A percentile compares a stretch with the other conserved stretches of the same genome.
phyloP scores from a whole-genome alignment of 1,140 invertebrate genomes.

The Meloidogyne hapla region DNA sequence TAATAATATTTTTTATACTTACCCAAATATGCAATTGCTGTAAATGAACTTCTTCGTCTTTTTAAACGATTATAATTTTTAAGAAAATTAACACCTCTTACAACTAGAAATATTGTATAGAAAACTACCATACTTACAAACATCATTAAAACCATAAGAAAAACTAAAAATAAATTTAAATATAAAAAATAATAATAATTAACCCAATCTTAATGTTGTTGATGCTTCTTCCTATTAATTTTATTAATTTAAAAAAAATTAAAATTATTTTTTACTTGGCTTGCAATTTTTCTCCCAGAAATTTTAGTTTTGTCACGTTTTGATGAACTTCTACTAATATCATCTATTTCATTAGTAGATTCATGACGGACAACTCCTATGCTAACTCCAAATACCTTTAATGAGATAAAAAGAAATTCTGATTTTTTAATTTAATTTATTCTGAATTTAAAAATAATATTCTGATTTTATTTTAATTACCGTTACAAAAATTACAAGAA shows the following conservation, averaged over 20 bases:
- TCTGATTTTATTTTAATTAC: constrained; percentile 21
- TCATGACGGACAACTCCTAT: constrained; percentile 30
- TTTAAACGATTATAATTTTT: constrained; percentile 24
- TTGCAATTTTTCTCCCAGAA: not conserved
- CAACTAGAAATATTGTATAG: constrained; percentile 48
- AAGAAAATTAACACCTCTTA: constrained; percentile 36
- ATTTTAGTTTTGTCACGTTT: constrained; percentile 14
- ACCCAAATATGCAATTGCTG: constrained; percentile 41
- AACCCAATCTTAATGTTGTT: constrained; percentile 33
- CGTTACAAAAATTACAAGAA: constrained; percentile 38
- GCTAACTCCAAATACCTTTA: constrained; percentile 37
- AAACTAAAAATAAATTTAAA: constrained; percentile 16
- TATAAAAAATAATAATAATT: not conserved
- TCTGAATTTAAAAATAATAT: no score
- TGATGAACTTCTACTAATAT: not conserved
- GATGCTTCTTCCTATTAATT: constrained; percentile 39
- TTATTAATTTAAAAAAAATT: not conserved
- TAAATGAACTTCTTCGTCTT: constrained; percentile 43
- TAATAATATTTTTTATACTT: not conserved
- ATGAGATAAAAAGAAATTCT: not conserved
- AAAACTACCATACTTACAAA: constrained; percentile 36
- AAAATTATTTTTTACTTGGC: not conserved
- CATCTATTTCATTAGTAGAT: not conserved
- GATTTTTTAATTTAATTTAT: no score
- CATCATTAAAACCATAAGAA: constrained; percentile 47